Evolutionary conservation across 2,797 vertebrate species (phyloP).

Genomic region (Argentina silus): DNA sequence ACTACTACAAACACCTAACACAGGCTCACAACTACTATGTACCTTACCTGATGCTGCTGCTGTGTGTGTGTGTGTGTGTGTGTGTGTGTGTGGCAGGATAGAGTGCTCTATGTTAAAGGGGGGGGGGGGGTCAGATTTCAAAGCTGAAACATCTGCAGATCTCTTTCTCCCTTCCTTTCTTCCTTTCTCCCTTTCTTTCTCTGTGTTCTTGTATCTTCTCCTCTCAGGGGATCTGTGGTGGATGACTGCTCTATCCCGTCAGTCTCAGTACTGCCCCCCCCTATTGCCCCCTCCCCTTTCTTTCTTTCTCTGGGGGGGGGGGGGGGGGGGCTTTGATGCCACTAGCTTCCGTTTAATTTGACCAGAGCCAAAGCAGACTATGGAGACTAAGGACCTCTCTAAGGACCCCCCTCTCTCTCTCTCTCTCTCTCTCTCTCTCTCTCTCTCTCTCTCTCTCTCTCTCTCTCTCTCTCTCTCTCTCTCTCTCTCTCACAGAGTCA

Average conservation of each 20-base stretch:
- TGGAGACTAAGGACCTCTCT: neutral
- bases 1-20: no score
- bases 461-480: no score
- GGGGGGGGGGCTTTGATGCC: no score
- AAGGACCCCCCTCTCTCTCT: no score
- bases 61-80: slow-evolving; percentile 7
- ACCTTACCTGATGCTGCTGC: no score
- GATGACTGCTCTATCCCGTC: neutral
- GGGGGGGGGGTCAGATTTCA: slow-evolving; percentile 45
- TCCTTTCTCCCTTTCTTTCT: neutral
- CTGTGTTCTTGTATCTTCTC: slow-evolving; percentile 12
- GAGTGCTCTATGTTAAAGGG: slow-evolving; percentile 32
- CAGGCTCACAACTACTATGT: neutral
- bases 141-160: slow-evolving; percentile 45
- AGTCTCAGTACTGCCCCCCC: neutral
- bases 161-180: slow-evolving; percentile 7
- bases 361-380: slow-evolving; percentile 22
- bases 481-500: no score
- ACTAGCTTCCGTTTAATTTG: slow-evolving; percentile 19
- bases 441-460: no score
- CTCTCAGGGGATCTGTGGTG: neutral
- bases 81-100: slow-evolving; percentile 17
- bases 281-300: neutral
- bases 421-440: no score
- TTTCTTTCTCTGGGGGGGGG: slow-evolving; percentile 14